Conservation (phyloP, 2,888 invertebrate genomes). For the Elmis aenea region DNA sequence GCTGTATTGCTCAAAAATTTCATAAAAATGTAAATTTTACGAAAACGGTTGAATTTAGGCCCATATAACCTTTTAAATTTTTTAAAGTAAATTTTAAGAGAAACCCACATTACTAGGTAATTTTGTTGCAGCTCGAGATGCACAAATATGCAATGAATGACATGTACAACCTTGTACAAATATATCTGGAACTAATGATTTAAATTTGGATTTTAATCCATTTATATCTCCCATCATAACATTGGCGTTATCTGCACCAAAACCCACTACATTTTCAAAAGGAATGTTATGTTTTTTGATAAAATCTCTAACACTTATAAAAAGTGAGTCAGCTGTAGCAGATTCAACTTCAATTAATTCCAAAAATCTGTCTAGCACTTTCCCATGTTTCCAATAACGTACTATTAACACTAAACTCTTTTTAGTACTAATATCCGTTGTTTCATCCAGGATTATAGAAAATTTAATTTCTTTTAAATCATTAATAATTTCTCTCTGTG, state of each 20-base stretch:
- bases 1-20: no score
- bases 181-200: conserved; percentile 21
- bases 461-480: background rate
- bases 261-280: conserved; percentile 26
- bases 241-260: conserved; percentile 29
- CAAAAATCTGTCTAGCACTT: background rate
- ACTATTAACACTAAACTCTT: conserved; percentile 1
- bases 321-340: background rate
- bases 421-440: conserved; percentile 2
- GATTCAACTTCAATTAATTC: background rate
- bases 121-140: conserved; percentile 28
- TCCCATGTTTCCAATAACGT: background rate
- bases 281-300: no score
- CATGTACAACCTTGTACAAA: conserved; percentile 31
- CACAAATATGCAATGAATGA: conserved; percentile 28
- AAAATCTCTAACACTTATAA: no score
- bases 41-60: no score
- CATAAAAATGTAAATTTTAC: no score
- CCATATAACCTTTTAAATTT: no score
- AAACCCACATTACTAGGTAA: conserved; percentile 27
- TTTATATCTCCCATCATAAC: conserved; percentile 29
- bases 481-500: background rate
- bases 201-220: conserved; percentile 23
- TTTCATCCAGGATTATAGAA: conserved; percentile 3
- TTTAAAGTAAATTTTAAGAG: no score